These are phyloP conservation scores for Eledona agricola DNA, from an alignment of 2,888 invertebrate species.

Conservation along the genomic window DNA sequence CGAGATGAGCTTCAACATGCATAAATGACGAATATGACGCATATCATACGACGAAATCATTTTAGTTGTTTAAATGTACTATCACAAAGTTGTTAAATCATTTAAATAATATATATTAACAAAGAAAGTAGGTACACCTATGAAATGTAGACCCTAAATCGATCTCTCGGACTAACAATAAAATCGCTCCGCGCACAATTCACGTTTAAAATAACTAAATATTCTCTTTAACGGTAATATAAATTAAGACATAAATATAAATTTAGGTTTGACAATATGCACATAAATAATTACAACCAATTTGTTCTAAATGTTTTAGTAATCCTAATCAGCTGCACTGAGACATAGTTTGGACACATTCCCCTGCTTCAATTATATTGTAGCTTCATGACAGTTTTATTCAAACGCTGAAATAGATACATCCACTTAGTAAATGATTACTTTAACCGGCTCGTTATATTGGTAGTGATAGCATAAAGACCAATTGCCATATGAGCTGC, in stretches of 20 bases:
- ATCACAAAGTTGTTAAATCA: slow-evolving; percentile 30
- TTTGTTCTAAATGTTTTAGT: slow-evolving; percentile 16
- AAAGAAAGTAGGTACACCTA: slow-evolving; percentile 10
- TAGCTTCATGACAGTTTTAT: not conserved
- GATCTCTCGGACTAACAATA: slow-evolving; percentile 16
- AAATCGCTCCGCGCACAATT: slow-evolving; percentile 7
- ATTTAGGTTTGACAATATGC: slow-evolving; percentile 21
- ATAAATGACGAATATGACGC: slow-evolving; percentile 1
- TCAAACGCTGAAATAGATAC: slow-evolving; percentile 23
- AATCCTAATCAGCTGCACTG: slow-evolving; percentile 19
- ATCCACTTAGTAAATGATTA: slow-evolving; percentile 1
- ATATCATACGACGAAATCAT: slow-evolving; percentile 13
- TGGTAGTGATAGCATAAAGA: too few relatives aligned
- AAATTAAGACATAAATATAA: slow-evolving; percentile 30
- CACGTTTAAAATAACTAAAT: slow-evolving; percentile 17
- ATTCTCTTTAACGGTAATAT: slow-evolving; percentile 11
- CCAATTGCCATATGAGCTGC: too few relatives aligned
- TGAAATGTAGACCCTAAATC: slow-evolving; percentile 11
- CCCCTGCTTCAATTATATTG: not conserved
- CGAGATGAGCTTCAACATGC: slow-evolving; percentile 6
- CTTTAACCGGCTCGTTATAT: not conserved
- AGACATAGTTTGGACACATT: too few relatives aligned
- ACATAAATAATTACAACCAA: slow-evolving; percentile 20
- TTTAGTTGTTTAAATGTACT: slow-evolving; percentile 24
- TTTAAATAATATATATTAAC: slow-evolving; percentile 20